Base-by-base conservation (phyloP, 2,797 vertebrate genomes). In the Aldrovandia affinis region DNA sequence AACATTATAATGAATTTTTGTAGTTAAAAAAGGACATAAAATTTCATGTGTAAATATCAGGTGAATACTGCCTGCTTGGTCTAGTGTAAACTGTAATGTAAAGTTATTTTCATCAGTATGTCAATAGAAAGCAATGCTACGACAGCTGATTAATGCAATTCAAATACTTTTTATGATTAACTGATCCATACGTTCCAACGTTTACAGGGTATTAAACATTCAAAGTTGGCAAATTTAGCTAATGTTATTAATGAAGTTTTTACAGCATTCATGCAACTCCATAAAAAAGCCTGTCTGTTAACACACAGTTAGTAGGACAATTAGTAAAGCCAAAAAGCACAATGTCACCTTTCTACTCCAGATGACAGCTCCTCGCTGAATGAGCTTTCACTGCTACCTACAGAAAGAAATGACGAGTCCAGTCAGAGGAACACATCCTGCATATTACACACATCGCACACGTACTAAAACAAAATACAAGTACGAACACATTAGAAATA, bases 361-460 rank as follows among this genome's bases (percentile, higher is more conserved):
- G 96, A 95, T 0, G 97, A 96, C 84, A 96, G 91, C 73, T 98
- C 97, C 91, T 99, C 98, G 91, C 96, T 97, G 92, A 98, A 97
- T 78, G 97, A 98, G 91, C 97, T 98, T 91, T 98, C 97, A 93
- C 97, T 98, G 95, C 98, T 99, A 85, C 97, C 98, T 99, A 88
- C 89, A 90, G 90, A 92, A 90, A 89, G 15, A n/a, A 33, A 54
- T 33, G n/a, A 12, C 7, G 78, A 54, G 6, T 18, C 8, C n/a
- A 33, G 50, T n/a, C 68, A 78, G 42, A 25, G 7, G 25, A 57
- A 15, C 18, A 50, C 12, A 50, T 50, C 0, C 47, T 50, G 47
- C 12, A 12, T 50, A 50, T 50, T 50, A 50, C 47, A 50, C 47
- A n/a, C n/a, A n/a, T n/a, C n/a, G n/a, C n/a, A n/a, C n/a, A n/a